Evolutionary conservation across 1,140 invertebrate genomes (phyloP).

Genomic region (Heterodera schachtii): DNA sequence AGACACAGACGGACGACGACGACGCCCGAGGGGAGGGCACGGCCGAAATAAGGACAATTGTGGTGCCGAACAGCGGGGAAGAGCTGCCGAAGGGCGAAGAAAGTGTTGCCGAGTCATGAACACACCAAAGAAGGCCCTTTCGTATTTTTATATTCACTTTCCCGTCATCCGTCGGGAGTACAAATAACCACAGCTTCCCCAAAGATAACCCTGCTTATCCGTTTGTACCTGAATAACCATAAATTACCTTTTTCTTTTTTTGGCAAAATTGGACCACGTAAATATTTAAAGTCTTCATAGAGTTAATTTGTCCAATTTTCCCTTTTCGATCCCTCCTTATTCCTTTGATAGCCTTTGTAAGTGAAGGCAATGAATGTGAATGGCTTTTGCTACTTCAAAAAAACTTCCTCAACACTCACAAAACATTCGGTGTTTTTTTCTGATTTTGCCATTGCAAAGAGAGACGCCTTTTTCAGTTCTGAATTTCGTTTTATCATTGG

Average conservation of each 20-base stretch:
- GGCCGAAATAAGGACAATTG: not conserved
- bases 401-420: not conserved
- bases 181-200: not conserved
- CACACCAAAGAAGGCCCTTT: not conserved
- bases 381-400: not conserved
- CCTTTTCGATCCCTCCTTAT: no score
- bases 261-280: not conserved
- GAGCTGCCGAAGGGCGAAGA: not conserved
- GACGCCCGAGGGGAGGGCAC: not conserved
- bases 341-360: no score
- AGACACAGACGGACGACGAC: constrained; percentile 2
- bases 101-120: not conserved
- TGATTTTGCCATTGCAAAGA: not conserved
- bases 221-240: not conserved
- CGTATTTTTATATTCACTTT: not conserved
- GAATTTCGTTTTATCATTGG: not conserved
- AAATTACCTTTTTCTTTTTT: not conserved
- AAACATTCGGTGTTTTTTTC: not conserved
- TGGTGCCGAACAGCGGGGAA: not conserved
- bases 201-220: not conserved
- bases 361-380: not conserved
- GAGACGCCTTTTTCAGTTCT: not conserved
- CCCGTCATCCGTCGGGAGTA: not conserved
- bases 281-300: not conserved
- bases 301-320: no score